A percentile compares a stretch with the other conserved stretches of the same genome.
These are phyloP conservation scores for Mastomys coucha DNA, from an alignment of 2,113 vertebrate genomes.

Conservation along the genomic window DNA sequence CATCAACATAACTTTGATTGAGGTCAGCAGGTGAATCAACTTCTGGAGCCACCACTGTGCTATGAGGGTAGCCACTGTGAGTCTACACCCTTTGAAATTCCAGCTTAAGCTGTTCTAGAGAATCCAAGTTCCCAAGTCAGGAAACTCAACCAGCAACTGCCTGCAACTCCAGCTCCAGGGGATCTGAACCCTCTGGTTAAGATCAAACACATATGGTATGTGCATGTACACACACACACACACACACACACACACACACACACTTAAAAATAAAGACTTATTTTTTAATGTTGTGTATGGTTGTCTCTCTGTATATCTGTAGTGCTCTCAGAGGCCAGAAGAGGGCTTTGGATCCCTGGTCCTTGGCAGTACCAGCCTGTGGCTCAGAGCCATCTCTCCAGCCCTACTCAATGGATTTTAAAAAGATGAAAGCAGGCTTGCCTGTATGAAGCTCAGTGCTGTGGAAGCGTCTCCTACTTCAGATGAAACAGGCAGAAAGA, in stretches of 20 bases:
- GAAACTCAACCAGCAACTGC: not conserved
- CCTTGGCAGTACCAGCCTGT: not conserved
- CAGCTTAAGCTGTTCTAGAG: not conserved
- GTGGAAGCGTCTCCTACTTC: not conserved
- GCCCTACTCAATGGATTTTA: not conserved
- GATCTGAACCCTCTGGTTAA: not conserved
- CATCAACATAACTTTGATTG: not conserved
- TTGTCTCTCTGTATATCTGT: not conserved
- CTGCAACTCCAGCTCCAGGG: not conserved
- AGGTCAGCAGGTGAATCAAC: not conserved
- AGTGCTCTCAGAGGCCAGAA: not conserved
- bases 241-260: too few relatives aligned
- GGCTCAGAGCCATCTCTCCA: not conserved
- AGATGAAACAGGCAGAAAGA: not conserved
- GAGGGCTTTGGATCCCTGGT: not conserved
- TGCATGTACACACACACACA: too few relatives aligned
- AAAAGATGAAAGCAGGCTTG: not conserved
- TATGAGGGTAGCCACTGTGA: not conserved
- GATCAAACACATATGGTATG: not conserved
- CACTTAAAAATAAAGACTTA: not conserved
- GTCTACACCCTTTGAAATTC: not conserved
- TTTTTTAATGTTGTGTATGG: not conserved
- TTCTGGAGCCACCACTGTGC: too few relatives aligned
- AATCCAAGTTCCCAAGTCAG: not conserved
- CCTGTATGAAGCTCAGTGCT: not conserved